A percentile compares a stretch with the other conserved stretches of the same genome.
Conservation (phyloP, 2,888 invertebrate species). For the Sarcophaga variegata region DNA sequence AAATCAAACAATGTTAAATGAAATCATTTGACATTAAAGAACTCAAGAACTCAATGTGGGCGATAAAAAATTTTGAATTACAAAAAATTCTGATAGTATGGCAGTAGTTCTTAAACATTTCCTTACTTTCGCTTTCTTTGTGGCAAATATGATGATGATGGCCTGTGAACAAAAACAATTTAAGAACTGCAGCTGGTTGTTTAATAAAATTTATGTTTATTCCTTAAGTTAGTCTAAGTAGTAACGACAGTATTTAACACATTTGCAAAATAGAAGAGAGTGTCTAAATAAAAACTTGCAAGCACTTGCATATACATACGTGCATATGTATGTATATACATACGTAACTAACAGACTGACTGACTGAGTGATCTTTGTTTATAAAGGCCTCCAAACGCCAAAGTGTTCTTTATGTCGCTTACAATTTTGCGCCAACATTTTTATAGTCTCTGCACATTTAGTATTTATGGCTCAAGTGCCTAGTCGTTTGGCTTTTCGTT, state of each 20-base stretch:
- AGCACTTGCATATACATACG: neutral
- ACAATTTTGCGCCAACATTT: conserved; percentile 66
- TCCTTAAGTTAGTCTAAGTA: conserved; percentile 61
- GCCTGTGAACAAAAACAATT: neutral
- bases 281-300: conserved; percentile 16
- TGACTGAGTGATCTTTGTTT: neutral
- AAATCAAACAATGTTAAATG: conserved; percentile 18
- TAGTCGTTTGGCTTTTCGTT: neutral
- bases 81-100: conserved; percentile 58
- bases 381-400: conserved; percentile 47
- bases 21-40: conserved; percentile 53
- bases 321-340: too few species aligned
- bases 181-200: conserved; percentile 55
- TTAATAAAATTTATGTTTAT: conserved; percentile 63
- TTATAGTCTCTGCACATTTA: conserved; percentile 26
- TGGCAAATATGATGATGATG: neutral
- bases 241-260: conserved; percentile 69
- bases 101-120: conserved; percentile 35
- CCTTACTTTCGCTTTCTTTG: neutral
- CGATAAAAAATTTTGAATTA: conserved; percentile 62
- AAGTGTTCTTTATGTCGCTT: conserved; percentile 62
- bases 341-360: neutral
- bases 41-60: conserved; percentile 44
- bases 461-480: neutral
- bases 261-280: conserved; percentile 50